Evolutionary conservation across 2,797 vertebrate species (phyloP).

Genomic region (Heterohyrax brucei): DNA sequence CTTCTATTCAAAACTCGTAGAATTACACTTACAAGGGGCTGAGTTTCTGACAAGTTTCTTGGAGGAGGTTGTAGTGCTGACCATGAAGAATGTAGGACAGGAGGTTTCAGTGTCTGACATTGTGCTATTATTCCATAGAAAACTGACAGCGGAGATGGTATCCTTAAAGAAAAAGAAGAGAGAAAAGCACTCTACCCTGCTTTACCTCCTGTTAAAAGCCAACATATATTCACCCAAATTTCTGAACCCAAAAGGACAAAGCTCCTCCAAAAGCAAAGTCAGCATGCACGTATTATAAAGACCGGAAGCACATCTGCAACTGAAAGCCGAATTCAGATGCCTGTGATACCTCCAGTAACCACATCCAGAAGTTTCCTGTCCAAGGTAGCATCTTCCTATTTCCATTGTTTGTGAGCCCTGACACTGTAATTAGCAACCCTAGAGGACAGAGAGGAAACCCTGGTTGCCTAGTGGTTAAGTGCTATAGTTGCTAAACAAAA

Average conservation of each 20-base stretch:
- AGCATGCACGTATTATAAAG: background rate
- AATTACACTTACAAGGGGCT: too few relatives aligned
- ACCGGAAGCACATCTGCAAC: background rate
- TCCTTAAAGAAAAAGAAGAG: too few relatives aligned
- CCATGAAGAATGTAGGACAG: too few relatives aligned
- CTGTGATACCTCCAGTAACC: background rate
- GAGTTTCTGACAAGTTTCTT: background rate
- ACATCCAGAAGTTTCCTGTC: background rate
- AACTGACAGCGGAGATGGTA: background rate
- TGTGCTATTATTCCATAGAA: background rate
- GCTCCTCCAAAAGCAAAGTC: background rate
- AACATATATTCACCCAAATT: background rate
- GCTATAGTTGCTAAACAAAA: too few relatives aligned
- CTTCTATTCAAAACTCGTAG: background rate
- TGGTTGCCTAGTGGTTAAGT: too few relatives aligned
- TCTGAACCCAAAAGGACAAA: background rate
- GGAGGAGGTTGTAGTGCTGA: background rate
- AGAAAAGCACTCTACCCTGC: background rate
- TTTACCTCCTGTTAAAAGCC: background rate
- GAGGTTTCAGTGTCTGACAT: background rate
- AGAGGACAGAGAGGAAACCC: too few relatives aligned
- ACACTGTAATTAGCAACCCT: too few relatives aligned
- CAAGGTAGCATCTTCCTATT: constrained; percentile 5
- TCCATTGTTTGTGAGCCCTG: rapidly evolving
- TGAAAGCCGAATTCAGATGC: background rate